These are phyloP conservation scores for Vicugna pacos DNA, from an alignment of 2,113 vertebrate genomes.

Conservation along the genomic window DNA sequence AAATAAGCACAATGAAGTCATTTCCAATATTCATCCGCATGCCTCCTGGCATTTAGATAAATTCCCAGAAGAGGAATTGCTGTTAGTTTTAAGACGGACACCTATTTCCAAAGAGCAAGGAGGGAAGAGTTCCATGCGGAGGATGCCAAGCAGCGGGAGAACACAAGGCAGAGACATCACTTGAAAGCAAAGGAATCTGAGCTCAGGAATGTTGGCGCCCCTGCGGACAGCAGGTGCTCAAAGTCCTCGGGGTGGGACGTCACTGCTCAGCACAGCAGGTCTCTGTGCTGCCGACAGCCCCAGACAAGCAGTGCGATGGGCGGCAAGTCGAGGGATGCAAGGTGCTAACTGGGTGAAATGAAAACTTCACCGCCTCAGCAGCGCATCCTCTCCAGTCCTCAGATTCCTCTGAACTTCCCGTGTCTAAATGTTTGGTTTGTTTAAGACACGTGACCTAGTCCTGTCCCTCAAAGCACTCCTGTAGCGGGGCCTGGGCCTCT, in stretches of 20 bases:
- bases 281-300: not conserved
- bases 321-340: not conserved
- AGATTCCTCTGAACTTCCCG: not conserved
- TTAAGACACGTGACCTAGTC: not conserved
- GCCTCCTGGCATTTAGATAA: not conserved
- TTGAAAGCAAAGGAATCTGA: not conserved
- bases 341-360: not conserved
- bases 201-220: not conserved
- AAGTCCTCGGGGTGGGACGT: accelerated
- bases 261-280: accelerated
- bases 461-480: not conserved
- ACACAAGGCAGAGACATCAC: not conserved
- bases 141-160: not conserved
- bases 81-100: not conserved
- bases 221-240: not conserved
- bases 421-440: not conserved
- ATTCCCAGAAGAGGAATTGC: not conserved
- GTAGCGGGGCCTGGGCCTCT: not conserved
- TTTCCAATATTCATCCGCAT: not conserved
- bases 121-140: not conserved
- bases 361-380: not conserved
- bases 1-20: not conserved
- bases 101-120: not conserved
- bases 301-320: accelerated
- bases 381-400: not conserved